Evolutionary conservation across 2,888 invertebrate species (phyloP), one percentile per base, ranked within the genome.

Genomic region (Colletes collaris): DNA sequence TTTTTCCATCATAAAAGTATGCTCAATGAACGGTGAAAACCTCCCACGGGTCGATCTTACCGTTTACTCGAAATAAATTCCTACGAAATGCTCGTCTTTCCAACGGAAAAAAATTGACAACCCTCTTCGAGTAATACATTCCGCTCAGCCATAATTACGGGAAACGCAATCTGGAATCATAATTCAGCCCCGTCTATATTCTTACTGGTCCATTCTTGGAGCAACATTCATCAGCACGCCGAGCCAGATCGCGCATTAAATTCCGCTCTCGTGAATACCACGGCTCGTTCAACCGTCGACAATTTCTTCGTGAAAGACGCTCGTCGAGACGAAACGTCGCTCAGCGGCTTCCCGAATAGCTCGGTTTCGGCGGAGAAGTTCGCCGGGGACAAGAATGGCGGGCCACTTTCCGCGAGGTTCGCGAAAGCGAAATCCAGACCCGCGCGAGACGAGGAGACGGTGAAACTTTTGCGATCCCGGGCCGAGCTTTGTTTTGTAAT

Each of bases 401-500:
- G 52, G 67, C 74, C 67, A 75, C 70, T 79, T 76, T 79, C 66
- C 37, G 69, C 27, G 65, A 52, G 60, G 44, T 62, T 10, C 65
- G 64, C 71, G 75, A 64, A 71, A 79, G 70, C 59, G 79, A 81
- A 75, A 76, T 16, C 55, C 62, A 74, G 74, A 55, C 76, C 6
- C 37, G 13, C 44, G 27, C 11, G 16, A 56, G 58, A 68, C 58
- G 53, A 44, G 40, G 76, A 40, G 16, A 46, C 10, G 44, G 16
- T 35, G 59, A 75, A 81, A 79, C 71, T 81, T 81, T 55, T 52
- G 19, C 70, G 63, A 65, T 66, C 50, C 27, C 49, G 13, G 37
- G 64, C 53, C n/a, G 50, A 37, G 80, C 67, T 79, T 81, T 81
- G 81, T 79, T 81, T 79, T 75, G 75, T 71, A 79, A 75, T 81